Base-by-base conservation (phyloP, 2,888 invertebrate genomes). In the Chelonus formosanus region DNA sequence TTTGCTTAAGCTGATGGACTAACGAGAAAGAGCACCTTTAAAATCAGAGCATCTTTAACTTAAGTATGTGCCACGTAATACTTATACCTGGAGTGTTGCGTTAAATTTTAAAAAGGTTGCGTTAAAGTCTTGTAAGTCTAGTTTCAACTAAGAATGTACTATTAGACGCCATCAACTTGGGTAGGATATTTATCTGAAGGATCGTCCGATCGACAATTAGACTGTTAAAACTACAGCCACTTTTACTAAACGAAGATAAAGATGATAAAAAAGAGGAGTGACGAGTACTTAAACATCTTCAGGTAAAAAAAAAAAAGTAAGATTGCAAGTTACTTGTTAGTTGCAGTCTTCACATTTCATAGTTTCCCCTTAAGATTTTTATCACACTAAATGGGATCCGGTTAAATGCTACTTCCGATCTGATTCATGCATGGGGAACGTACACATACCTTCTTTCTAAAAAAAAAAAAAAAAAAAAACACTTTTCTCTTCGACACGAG, bases 361-460 rank as follows among this genome's bases (percentile, higher is more conserved):
- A 6, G 57, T 60, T 60, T 57, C 47, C 52, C 43, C 61, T 68
- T 55, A 59, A 76, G 81, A 81, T 82, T 76, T 77, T 80, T 78
- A 81, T 82, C 81, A 70, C 70, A 63, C 73, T 72, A 77, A 79
- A 73, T 77, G 76, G 78, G 75, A 82, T 81, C 77, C 77, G 76
- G 77, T 83, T 80, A 80, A 81, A 80, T 74, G 76, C 73, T 20
- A 20, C 20, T 20, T 20, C 20, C 20, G 20, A 78, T 80, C 80
- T 74, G 80, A 78, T 76, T 77, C 74, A 20, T 20, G 20, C 20
- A 20, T 20, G 20, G 20, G 20, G 20, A 20, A 20, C 20, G 20
- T 20, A 20, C 20, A 20, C 20, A 20, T 20, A 20, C 20, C 20
- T 20, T 71, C 48, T n/a, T 32, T 31, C 34, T 53, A 57, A 40